These are phyloP conservation scores for Kryptolebias ocellatus DNA, from an alignment of 2,797 vertebrate species.

Conservation along the genomic window DNA sequence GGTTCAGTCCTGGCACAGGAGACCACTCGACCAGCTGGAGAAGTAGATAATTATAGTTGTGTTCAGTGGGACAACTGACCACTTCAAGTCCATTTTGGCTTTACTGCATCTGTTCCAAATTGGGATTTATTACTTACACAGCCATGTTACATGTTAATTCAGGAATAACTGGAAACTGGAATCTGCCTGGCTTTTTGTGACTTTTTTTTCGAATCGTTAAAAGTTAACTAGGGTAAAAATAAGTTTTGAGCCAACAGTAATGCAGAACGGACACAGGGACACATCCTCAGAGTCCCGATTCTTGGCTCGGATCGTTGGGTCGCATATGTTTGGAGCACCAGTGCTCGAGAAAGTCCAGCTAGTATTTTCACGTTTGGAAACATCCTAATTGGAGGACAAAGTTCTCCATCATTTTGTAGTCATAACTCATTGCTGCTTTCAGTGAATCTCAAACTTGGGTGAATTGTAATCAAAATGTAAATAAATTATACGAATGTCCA, in stretches of 20 bases:
- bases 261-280: not conserved
- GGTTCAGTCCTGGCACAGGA: slow-evolving; percentile 60
- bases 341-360: slow-evolving; percentile 27
- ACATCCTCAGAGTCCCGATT: slow-evolving; percentile 22
- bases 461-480: slow-evolving; percentile 32
- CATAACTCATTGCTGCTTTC: slow-evolving; percentile 53
- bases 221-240: slow-evolving; percentile 24
- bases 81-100: slow-evolving; percentile 46
- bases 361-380: slow-evolving; percentile 52
- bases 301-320: slow-evolving; percentile 32
- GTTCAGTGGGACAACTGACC: slow-evolving; percentile 48
- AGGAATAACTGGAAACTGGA: not conserved
- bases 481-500: slow-evolving; percentile 21
- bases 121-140: slow-evolving; percentile 15
- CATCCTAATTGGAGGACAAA: slow-evolving; percentile 49
- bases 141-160: slow-evolving; percentile 25
- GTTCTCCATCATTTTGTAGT: slow-evolving; percentile 62
- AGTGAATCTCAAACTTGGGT: slow-evolving; percentile 30
- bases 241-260: slow-evolving; percentile 20
- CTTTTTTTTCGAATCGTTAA: slow-evolving; percentile 6
- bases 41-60: slow-evolving; percentile 66
- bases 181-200: not conserved
- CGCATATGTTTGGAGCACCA: slow-evolving; percentile 63
- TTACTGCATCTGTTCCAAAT: slow-evolving; percentile 37
- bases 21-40: slow-evolving; percentile 67